Percentiles rank a stretch among this genome's conserved stretches.
Evolutionary conservation across 92 coral and sea anemone species (phyloP).

Genomic region (Phenganax marumi): DNA sequence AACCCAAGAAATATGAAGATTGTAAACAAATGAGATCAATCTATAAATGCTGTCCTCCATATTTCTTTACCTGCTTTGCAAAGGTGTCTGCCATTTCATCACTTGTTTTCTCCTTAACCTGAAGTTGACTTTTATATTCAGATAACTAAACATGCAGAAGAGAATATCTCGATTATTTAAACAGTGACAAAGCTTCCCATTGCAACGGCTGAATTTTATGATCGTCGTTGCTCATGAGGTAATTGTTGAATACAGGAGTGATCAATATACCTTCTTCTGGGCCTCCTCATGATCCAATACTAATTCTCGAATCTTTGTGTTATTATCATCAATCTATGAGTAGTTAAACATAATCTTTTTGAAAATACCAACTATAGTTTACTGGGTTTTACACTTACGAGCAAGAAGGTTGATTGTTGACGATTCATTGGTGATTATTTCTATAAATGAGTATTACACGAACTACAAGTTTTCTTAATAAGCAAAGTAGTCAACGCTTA

Average conservation of each 20-base stretch:
- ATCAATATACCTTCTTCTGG: constrained; percentile 10
- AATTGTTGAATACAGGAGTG: no score
- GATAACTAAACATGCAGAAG: constrained; percentile 58
- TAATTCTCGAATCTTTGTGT: constrained; percentile 16
- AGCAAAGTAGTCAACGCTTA: constrained; percentile 22
- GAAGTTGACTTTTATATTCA: constrained; percentile 72
- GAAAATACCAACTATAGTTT: no score
- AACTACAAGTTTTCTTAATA: no score
- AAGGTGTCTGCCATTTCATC: constrained; percentile 81
- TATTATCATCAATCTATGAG: constrained; percentile 21
- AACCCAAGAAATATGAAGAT: neutral
- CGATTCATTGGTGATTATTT: no score
- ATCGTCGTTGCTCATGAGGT: neutral
- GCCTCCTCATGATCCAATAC: constrained; percentile 31
- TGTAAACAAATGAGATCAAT: neutral
- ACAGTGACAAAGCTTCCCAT: neutral
- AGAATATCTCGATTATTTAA: neutral
- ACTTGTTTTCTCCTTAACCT: constrained; percentile 65
- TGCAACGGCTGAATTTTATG: neutral
- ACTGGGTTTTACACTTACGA: no score
- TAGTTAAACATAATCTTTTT: no score
- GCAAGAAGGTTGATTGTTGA: no score
- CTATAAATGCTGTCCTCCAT: neutral
- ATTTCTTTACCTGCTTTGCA: constrained; percentile 66
- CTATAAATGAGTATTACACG: no score